phyloP scores from a whole-genome alignment of 2,113 vertebrate genomes.

The Clarias batrachus region DNA sequence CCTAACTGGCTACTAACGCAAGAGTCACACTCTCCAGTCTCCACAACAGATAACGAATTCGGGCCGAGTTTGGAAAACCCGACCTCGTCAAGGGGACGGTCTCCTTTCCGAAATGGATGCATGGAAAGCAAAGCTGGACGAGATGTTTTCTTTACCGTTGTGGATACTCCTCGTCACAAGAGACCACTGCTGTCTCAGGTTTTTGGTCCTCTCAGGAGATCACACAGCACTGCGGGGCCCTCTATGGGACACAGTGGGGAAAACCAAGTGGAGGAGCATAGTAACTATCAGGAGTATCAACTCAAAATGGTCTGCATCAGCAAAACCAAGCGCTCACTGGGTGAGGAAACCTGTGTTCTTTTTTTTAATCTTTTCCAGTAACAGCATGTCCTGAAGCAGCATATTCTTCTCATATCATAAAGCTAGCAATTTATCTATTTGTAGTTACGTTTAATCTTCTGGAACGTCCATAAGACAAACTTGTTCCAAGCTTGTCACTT shows the following conservation, averaged over 20 bases:
- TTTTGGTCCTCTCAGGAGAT: conserved; percentile 54
- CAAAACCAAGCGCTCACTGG: conserved; percentile 87
- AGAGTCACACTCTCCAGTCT: conserved; percentile 47
- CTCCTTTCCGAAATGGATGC: conserved; percentile 61
- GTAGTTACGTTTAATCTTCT: background rate
- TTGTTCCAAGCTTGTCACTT: background rate
- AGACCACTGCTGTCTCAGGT: conserved; percentile 69
- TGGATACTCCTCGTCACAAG: conserved; percentile 68
- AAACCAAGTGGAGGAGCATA: conserved; percentile 43
- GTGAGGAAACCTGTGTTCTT: conserved; percentile 66
- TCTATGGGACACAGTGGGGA: background rate
- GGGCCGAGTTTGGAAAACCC: conserved; percentile 44
- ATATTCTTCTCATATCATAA: background rate
- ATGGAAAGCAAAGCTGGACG: conserved; percentile 49
- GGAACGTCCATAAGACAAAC: background rate
- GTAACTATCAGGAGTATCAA: conserved; percentile 66
- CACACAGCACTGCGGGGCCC: conserved; percentile 17
- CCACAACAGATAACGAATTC: conserved; percentile 44
- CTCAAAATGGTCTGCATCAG: conserved; percentile 80
- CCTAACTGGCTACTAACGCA: conserved; percentile 76
- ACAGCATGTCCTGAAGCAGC: background rate
- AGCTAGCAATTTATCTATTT: background rate
- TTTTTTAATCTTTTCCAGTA: background rate
- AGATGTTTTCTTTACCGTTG: conserved; percentile 59
- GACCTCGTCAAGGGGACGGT: conserved; percentile 61